These are phyloP conservation scores for Gobius niger DNA, from an alignment of 2,113 vertebrate genomes.

Conservation along the genomic window DNA sequence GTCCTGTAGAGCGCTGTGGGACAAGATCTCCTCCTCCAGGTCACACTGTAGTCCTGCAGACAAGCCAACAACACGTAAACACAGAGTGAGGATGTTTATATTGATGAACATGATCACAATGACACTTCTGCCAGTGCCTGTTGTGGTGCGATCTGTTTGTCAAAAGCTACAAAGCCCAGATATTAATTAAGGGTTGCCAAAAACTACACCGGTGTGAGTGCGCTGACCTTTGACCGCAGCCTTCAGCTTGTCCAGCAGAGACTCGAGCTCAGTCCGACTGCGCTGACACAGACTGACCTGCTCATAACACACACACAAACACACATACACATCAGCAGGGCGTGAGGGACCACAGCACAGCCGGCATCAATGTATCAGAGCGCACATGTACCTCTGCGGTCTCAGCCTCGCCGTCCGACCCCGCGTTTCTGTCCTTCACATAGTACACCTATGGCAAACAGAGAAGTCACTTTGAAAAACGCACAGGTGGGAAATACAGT, in stretches of 20 bases:
- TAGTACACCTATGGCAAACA: constrained; percentile 82
- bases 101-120: no score
- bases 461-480: background rate
- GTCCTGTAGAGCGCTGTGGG: constrained; percentile 81
- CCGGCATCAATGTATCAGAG: background rate
- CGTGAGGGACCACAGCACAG: background rate
- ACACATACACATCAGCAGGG: no score
- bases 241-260: constrained; percentile 82
- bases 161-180: no score
- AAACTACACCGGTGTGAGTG: background rate
- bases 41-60: constrained; percentile 65
- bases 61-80: background rate
- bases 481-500: background rate
- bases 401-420: constrained; percentile 65
- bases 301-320: background rate
- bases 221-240: constrained; percentile 78
- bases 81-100: no score
- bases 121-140: no score
- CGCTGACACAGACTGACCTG: constrained; percentile 82
- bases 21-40: constrained; percentile 77
- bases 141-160: no score
- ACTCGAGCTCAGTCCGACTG: constrained; percentile 78
- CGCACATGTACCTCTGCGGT: background rate
- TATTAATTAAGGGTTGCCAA: background rate
- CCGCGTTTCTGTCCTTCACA: constrained; percentile 87